These are phyloP conservation scores for Dendrophyllia cribrosa DNA, from an alignment of 64 coral and sea anemone genomes.

Conservation along the genomic window DNA sequence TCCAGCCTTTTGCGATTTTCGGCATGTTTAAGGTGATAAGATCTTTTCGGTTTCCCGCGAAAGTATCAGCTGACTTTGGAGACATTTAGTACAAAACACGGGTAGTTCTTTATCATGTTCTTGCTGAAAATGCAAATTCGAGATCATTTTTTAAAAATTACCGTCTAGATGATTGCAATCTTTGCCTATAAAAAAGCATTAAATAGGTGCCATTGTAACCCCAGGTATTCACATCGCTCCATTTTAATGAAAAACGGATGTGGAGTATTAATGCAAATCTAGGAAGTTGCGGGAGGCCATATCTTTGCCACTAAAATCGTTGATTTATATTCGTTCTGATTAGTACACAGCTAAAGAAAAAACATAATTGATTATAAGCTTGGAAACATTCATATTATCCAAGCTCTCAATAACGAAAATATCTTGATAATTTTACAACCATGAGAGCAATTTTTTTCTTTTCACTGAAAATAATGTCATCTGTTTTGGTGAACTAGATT, in stretches of 20 bases:
- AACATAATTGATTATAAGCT: background rate
- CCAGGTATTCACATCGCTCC: no score
- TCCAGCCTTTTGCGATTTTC: background rate
- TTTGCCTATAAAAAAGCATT: background rate
- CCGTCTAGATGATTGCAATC: background rate
- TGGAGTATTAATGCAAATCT: background rate
- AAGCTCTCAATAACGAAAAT: background rate
- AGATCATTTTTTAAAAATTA: background rate
- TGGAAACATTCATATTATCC: background rate
- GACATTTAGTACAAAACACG: background rate
- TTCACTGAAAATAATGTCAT: background rate
- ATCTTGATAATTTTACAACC: background rate
- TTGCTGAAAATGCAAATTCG: background rate
- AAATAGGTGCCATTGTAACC: background rate
- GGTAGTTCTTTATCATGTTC: background rate
- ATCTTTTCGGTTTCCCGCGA: conserved; percentile 8
- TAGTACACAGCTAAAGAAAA: background rate
- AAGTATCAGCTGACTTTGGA: background rate
- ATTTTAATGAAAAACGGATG: conserved; percentile 28
- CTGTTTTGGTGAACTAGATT: background rate
- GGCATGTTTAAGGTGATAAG: background rate
- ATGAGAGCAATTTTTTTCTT: background rate
- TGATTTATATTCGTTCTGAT: background rate
- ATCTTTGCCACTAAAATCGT: background rate
- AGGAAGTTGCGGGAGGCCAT: background rate